These are phyloP conservation scores for Pterois miles DNA, from an alignment of 2,797 vertebrate genomes.

Conservation along the genomic window DNA sequence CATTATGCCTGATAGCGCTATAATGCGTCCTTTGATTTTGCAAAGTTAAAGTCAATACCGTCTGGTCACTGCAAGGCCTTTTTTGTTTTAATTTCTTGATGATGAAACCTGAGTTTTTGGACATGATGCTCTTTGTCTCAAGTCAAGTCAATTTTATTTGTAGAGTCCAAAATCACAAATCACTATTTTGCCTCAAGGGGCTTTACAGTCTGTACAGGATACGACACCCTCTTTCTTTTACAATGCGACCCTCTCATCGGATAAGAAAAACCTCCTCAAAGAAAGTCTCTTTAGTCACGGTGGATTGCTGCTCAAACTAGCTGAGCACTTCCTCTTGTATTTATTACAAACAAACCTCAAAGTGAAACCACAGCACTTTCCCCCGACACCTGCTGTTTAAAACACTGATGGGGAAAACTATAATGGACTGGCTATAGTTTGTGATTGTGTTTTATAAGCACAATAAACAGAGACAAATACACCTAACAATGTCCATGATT, in stretches of 20 bases:
- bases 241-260: no score
- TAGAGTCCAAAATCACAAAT: no score
- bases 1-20: constrained; percentile 13
- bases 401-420: neutral
- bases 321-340: neutral
- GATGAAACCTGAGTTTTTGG: constrained; percentile 23
- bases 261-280: no score
- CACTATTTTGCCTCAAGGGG: no score
- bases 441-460: neutral
- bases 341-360: constrained; percentile 2
- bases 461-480: neutral
- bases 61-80: neutral
- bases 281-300: neutral
- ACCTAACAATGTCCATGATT: neutral
- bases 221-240: no score
- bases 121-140: neutral
- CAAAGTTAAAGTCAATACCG: neutral
- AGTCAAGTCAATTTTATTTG: no score
- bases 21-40: neutral
- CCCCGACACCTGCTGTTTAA: neutral
- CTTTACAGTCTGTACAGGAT: no score
- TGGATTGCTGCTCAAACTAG: neutral
- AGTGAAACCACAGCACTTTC: neutral
- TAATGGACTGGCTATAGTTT: neutral
- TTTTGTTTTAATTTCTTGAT: neutral